Percentiles rank a stretch among this genome's conserved stretches.
phyloP scores from a whole-genome alignment of 2,113 vertebrate species.

The Leucopternis melanops region DNA sequence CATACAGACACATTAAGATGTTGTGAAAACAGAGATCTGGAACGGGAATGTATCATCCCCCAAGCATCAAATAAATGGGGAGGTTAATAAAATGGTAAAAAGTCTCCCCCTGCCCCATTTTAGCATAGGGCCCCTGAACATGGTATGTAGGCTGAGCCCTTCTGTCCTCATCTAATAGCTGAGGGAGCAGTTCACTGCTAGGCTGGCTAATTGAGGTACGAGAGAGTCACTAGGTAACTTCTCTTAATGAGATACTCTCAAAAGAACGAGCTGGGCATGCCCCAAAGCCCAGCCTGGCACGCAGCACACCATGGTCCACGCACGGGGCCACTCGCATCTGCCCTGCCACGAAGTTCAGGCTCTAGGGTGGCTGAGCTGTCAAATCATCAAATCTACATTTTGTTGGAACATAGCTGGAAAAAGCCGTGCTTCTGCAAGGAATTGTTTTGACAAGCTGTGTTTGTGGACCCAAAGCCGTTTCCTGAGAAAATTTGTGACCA shows the following conservation, averaged over 20 bases:
- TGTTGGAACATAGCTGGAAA: not conserved
- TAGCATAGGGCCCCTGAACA: not conserved
- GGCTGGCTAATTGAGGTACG: not conserved
- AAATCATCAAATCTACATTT: not conserved
- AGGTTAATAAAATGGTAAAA: not conserved
- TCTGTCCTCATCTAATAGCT: not conserved
- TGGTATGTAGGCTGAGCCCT: not conserved
- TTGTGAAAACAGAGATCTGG: not conserved
- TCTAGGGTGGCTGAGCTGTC: not conserved
- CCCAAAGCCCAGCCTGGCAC: not conserved
- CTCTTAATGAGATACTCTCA: not conserved
- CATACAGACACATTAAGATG: not conserved
- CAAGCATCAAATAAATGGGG: not conserved
- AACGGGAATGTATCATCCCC: not conserved
- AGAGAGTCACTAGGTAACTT: not conserved
- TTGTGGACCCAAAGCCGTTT: not conserved
- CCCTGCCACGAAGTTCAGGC: not conserved
- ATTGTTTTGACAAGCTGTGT: not conserved
- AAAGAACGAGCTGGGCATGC: not conserved
- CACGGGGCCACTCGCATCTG: not conserved
- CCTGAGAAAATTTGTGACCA: not conserved
- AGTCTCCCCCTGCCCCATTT: not conserved
- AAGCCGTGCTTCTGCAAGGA: not conserved
- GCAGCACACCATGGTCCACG: fast-evolving
- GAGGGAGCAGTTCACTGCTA: not conserved